A percentile compares a stretch with the other conserved stretches of the same genome.
These are phyloP conservation scores for Camponotus floridanus DNA, from an alignment of 1,140 invertebrate species.

Conservation along the genomic window DNA sequence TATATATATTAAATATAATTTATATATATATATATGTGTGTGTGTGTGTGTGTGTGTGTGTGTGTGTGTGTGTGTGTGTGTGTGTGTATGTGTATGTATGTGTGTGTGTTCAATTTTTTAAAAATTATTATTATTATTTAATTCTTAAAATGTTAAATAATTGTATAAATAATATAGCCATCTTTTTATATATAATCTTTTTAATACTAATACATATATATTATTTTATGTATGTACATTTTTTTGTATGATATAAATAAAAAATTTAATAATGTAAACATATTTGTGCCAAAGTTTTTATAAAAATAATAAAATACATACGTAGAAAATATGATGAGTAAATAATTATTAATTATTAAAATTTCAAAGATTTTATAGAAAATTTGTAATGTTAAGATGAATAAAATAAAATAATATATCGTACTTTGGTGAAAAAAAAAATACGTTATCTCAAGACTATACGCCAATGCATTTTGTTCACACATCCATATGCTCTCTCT, in stretches of 20 bases:
- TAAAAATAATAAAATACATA: too few relatives aligned
- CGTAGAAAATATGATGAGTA: neutral
- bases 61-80: neutral
- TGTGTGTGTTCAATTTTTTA: neutral
- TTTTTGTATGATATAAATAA: neutral
- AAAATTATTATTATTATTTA: neutral
- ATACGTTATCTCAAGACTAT: neutral
- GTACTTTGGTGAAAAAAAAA: neutral
- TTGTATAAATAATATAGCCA: neutral
- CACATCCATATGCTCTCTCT: slow-evolving; percentile 13
- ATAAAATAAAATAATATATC: neutral
- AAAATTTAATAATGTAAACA: too few relatives aligned
- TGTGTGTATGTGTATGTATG: too few relatives aligned
- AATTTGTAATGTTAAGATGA: neutral
- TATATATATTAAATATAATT: neutral
- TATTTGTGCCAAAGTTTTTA: too few relatives aligned
- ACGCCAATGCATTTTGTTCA: slow-evolving; percentile 51
- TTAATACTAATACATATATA: too few relatives aligned
- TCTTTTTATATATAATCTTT: neutral
- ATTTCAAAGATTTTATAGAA: neutral
- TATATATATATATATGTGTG: neutral
- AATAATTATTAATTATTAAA: neutral
- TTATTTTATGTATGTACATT: neutral
- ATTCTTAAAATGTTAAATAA: slow-evolving; percentile 11
- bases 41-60: neutral